Percentiles rank a stretch among this genome's conserved stretches.
Conservation (phyloP, 2,888 invertebrate genomes). For the Nomada goodeniana region DNA sequence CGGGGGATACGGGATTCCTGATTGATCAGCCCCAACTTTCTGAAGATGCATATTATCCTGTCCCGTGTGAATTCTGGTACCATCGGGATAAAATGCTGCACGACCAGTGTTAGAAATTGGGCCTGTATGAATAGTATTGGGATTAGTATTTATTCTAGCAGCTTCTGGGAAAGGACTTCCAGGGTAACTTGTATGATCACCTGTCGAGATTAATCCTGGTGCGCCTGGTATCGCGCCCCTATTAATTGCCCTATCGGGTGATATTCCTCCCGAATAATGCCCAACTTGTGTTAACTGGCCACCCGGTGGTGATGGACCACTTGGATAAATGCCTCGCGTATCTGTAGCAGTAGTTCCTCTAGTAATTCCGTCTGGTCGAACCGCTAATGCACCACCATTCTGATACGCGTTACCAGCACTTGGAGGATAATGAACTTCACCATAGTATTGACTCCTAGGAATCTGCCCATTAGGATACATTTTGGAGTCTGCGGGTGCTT, state of each 20-base stretch:
- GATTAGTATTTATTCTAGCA: slow-evolving; percentile 14
- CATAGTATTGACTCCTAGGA: slow-evolving; percentile 24
- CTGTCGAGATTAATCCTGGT: slow-evolving; percentile 30
- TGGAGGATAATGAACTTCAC: slow-evolving; percentile 32
- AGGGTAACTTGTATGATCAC: slow-evolving; percentile 37
- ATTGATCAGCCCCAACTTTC: background rate
- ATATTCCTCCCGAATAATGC: slow-evolving; percentile 21
- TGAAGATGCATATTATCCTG: background rate
- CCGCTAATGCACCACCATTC: slow-evolving; percentile 23
- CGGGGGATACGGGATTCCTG: slow-evolving; percentile 41
- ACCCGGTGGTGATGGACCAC: slow-evolving; percentile 31
- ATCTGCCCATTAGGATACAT: slow-evolving; percentile 36
- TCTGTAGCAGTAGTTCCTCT: slow-evolving; percentile 39
- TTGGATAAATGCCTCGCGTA: slow-evolving; percentile 53
- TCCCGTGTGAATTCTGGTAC: background rate
- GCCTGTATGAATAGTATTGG: slow-evolving; percentile 16
- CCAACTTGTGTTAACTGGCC: background rate
- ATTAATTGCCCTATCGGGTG: slow-evolving; percentile 43
- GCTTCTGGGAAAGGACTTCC: slow-evolving; percentile 32
- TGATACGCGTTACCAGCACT: slow-evolving; percentile 36
- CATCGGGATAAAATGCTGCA: background rate
- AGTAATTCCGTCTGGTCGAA: slow-evolving; percentile 15
- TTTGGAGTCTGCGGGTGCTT: slow-evolving; percentile 21
- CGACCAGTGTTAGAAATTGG: background rate
- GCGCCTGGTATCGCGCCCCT: slow-evolving; percentile 36